A percentile compares a stretch with the other conserved stretches of the same genome.
Conservation (phyloP, 2,888 invertebrate species). For the Nebria salina region DNA sequence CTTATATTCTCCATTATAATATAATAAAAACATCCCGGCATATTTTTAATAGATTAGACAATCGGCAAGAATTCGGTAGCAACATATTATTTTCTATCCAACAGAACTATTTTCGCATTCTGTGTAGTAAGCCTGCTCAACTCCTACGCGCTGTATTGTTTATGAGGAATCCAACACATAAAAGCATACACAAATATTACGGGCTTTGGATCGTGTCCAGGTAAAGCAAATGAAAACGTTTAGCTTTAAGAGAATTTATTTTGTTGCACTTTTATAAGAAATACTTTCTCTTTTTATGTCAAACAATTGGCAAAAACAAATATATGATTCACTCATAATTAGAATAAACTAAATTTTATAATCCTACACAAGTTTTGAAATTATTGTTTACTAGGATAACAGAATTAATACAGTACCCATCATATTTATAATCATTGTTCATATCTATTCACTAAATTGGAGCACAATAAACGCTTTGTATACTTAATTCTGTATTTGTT, state of each 20-base stretch:
- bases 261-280: not conserved
- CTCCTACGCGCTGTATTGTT: conserved; percentile 40
- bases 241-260: not conserved
- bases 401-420: no score
- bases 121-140: conserved; percentile 35
- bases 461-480: no score
- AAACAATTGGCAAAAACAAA: no score
- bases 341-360: no score
- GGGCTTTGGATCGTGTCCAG: conserved; percentile 33
- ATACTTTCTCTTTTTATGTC: no score
- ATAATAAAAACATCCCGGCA: no score
- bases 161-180: conserved; percentile 24
- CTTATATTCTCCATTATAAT: not conserved
- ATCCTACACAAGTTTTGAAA: no score
- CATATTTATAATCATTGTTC: no score
- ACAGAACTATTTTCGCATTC: conserved; percentile 43
- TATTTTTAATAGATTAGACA: conserved; percentile 3
- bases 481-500: no score
- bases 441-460: no score
- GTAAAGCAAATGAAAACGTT: conserved; percentile 14
- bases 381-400: no score
- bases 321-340: no score
- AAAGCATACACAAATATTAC: conserved; percentile 4
- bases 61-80: conserved; percentile 29
- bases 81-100: conserved; percentile 44